Base-by-base conservation (phyloP, 2,888 invertebrate genomes). In the Phyllotreta striolata region DNA sequence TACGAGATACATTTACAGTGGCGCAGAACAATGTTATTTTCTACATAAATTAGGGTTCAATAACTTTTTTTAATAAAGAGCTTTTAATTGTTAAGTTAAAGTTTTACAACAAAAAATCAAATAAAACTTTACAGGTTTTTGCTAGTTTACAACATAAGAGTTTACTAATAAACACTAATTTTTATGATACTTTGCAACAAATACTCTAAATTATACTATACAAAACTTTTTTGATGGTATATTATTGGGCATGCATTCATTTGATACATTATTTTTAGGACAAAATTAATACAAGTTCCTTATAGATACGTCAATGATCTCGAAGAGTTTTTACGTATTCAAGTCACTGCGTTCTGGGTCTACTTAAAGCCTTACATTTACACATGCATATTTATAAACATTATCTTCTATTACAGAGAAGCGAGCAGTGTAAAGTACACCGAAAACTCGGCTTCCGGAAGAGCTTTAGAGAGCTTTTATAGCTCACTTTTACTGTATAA, bases 311-410 rank as follows among this genome's bases (percentile, higher is more conserved):
- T 52, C 52, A 52, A 37, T 52, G 52, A 8, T 1, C 37, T 1
- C 3, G 51, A n/a, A 52, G 44, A 56, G 58, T 60, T 69, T 69
- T 76, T 76, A 73, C 68, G 74, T 75, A 76, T 76, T 75, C 76
- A 71, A 71, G 64, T 68, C 76, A 70, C 65, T 62, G 64, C 70
- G 72, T 68, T 68, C 68, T 64, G 70, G 68, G 69, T 60, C 64
- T 61, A 76, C 77, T 76, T 79, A 79, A 78, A 77, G 76, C 78
- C 77, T 78, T 79, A 79, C 80, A 80, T 80, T 81, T 79, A 78
- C 79, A 78, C 80, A 81, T 82, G 79, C 81, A 82, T 82, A 81
- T 82, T 82, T 82, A 82, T 82, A 82, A 81, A 82, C 80, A 81
- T 81, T 82, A 82, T 81, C 82, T 81, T 80, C 81, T 80, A 81